Evolutionary conservation across 2,113 vertebrate genomes (phyloP), one percentile per base, ranked within the genome.

Genomic region (Dendropsophus ebraccatus): DNA sequence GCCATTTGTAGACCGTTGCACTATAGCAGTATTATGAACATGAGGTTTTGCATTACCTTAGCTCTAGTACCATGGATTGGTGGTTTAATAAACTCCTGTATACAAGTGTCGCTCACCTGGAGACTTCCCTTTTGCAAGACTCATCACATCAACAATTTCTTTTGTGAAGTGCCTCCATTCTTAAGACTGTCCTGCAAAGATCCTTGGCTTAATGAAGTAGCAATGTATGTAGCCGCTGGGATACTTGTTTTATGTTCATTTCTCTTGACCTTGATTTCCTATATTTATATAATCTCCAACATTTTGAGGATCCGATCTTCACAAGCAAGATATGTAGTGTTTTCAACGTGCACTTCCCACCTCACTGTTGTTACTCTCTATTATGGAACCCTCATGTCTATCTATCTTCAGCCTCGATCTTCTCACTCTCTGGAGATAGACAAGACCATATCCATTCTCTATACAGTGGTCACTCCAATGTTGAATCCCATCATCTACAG

Each of bases 191-290:
- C 87, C 6, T 91, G 87, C 25, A 50, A 13, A n/a, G 86, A 90
- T 8, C 79, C 83, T 0, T 81, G 72, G 37, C 23, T 81, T 45
- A 56, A 88, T 49, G 87, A 87, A 88, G n/a, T 76, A 2, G 19
- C 21, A 37, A 73, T 88, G 84, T 87, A 90, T 83, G 81, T 69
- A 54, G 84, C 90, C 32, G 89, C 89, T 54, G 87, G 88, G 3
- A 72, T 67, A 21, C 35, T 83, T 23, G 81, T 21, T 10, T n/a
- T 72, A 4, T 54, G 25, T 30, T 37, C 25, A 13, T 83, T 54
- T 13, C 32, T 35, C 6, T 37, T 83, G 19, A 83, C 81, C 10
- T 32, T 72, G 4, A 23, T 35, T 54, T 83, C 81, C 11, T 83
- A 83, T 37, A 28, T 67, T 52, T 49, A 35, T 23, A 82, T 82